Conservation (phyloP, 92 coral and sea anemone genomes). For the Pocillopora grandis region DNA sequence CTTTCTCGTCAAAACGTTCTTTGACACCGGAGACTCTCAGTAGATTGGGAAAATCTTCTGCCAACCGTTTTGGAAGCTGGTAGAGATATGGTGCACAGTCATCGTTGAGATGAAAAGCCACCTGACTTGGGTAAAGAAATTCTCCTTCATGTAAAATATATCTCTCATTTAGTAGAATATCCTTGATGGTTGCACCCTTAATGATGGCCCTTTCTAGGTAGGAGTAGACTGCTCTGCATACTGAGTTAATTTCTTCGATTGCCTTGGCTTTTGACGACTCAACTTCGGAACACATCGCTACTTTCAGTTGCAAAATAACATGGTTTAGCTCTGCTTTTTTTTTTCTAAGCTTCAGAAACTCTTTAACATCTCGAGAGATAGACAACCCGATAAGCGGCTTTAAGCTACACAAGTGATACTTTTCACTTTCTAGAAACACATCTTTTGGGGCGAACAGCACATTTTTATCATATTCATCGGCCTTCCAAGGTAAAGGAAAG, state of each 20-base stretch:
- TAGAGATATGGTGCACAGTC: constrained; percentile 54
- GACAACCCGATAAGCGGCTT: constrained; percentile 38
- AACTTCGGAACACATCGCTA: constrained; percentile 17
- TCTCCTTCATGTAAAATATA: constrained; percentile 23
- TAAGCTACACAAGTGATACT: constrained; percentile 46
- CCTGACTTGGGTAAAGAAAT: constrained; percentile 34
- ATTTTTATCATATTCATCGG: constrained; percentile 27
- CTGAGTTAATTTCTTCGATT: background rate
- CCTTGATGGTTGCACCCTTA: background rate
- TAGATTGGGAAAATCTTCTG: background rate
- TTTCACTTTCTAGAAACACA: constrained; percentile 23
- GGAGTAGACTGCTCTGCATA: background rate
- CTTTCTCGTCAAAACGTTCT: constrained; percentile 31
- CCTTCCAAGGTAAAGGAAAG: constrained; percentile 62
- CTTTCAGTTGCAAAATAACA: constrained; percentile 39
- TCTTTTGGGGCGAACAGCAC: constrained; percentile 44
- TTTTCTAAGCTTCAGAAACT: constrained; percentile 25
- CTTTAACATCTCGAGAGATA: constrained; percentile 13
- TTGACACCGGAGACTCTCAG: constrained; percentile 35
- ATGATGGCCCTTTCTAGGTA: background rate
- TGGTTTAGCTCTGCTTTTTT: constrained; percentile 17
- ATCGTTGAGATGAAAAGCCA: constrained; percentile 28
- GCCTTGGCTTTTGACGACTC: constrained; percentile 2
- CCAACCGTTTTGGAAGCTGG: constrained; percentile 17
- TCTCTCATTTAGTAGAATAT: background rate